phyloP scores from a whole-genome alignment of 2,888 invertebrate genomes.

The Eumerus sabulonum region DNA sequence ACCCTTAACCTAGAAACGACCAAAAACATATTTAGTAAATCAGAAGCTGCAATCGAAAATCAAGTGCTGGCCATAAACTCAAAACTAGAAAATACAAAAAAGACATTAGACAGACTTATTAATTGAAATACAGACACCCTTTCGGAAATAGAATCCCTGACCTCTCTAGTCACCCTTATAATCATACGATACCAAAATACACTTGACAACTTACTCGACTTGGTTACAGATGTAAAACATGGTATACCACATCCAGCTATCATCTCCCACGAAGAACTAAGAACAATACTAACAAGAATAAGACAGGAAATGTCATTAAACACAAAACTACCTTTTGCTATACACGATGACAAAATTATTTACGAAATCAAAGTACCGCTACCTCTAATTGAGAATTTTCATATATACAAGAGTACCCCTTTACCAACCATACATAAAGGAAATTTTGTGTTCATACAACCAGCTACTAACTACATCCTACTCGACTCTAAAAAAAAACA shows the following conservation, averaged over 20 bases:
- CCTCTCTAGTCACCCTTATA: conserved; percentile 1
- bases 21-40: conserved; percentile 3
- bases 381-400: conserved; percentile 1
- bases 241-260: conserved; percentile 6
- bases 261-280: background rate
- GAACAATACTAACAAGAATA: background rate
- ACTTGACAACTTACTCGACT: background rate
- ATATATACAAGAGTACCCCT: background rate
- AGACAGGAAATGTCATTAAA: background rate
- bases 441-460: background rate
- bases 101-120: background rate
- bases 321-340: conserved; percentile 1
- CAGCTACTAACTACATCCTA: background rate
- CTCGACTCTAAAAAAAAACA: background rate
- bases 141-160: conserved; percentile 5
- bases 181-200: conserved; percentile 6
- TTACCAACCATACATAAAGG: background rate
- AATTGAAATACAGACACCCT: background rate
- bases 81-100: conserved; percentile 2
- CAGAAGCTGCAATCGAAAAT: conserved; percentile 8
- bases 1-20: no score
- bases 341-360: conserved; percentile 3
- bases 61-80: conserved; percentile 8
- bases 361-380: conserved; percentile 7
- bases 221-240: conserved; percentile 9